phyloP scores from a whole-genome alignment of 2,888 invertebrate genomes.

The Folsomia candida region DNA sequence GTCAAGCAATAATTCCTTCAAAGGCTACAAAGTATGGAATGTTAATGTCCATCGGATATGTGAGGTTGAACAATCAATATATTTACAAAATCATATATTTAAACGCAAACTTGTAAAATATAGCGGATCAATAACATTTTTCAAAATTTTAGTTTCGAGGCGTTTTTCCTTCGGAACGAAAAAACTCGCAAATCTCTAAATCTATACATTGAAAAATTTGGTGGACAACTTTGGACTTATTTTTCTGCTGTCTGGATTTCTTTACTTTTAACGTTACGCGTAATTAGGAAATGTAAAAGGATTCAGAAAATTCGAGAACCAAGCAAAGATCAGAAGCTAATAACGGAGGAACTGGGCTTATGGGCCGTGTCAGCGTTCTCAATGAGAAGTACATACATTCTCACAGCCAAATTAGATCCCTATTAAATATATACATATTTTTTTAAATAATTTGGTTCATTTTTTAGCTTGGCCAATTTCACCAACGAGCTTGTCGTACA shows the following conservation, averaged over 20 bases:
- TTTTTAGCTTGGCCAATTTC: background rate
- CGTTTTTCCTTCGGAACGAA: background rate
- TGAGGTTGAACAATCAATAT: background rate
- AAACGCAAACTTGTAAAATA: background rate
- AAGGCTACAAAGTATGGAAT: background rate
- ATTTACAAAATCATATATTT: background rate
- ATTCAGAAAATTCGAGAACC: background rate
- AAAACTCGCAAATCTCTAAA: background rate
- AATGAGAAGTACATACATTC: background rate
- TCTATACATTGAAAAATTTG: constrained; percentile 1
- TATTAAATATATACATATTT: too few relatives aligned
- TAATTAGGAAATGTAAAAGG: background rate
- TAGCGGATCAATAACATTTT: background rate
- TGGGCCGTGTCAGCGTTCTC: background rate
- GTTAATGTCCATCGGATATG: background rate
- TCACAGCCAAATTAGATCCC: too few relatives aligned
- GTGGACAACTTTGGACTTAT: background rate
- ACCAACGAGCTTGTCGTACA: background rate
- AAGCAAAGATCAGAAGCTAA: background rate
- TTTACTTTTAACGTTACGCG: background rate
- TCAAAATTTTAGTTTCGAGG: background rate
- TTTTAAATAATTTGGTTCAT: too few relatives aligned
- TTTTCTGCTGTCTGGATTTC: background rate
- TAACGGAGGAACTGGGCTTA: background rate
- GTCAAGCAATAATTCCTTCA: background rate